Percentiles rank a stretch among this genome's conserved stretches.
Evolutionary conservation across 2,888 invertebrate genomes (phyloP).

Genomic region (Acrobasis suavella): DNA sequence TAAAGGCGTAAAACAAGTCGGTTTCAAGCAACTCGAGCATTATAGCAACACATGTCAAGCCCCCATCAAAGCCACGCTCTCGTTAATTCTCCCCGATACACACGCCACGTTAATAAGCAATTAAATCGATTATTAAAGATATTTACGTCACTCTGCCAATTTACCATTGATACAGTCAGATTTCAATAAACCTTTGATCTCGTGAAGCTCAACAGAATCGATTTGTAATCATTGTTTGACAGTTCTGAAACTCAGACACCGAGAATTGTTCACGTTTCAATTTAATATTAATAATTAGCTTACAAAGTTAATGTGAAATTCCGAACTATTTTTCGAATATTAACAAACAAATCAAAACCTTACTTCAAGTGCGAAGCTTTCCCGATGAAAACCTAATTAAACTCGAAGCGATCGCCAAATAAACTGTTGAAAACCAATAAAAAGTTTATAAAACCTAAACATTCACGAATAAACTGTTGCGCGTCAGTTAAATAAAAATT

Average conservation of each 20-base stretch:
- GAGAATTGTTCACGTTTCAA: conserved; percentile 45
- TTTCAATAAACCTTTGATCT: conserved; percentile 69
- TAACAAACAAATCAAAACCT: neutral
- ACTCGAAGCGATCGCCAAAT: conserved; percentile 7
- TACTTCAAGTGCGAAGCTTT: neutral
- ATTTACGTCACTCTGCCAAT: conserved; percentile 69
- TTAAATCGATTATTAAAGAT: conserved; percentile 78
- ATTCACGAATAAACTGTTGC: conserved; percentile 71
- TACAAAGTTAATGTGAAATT: conserved; percentile 28
- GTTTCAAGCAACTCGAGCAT: conserved; percentile 28
- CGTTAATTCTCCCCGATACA: conserved; percentile 66
- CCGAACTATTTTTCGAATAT: conserved; percentile 10
- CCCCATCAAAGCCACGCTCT: conserved; percentile 63
- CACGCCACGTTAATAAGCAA: conserved; percentile 75
- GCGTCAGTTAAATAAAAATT: conserved; percentile 76
- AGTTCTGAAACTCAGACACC: conserved; percentile 50
- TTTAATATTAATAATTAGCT: conserved; percentile 52
- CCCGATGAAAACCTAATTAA: conserved; percentile 9
- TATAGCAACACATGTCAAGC: conserved; percentile 35
- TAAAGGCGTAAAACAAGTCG: conserved; percentile 14
- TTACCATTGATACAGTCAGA: conserved; percentile 58
- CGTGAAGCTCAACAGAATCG: conserved; percentile 55
- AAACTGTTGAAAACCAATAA: conserved; percentile 29
- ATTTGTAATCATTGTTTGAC: conserved; percentile 70
- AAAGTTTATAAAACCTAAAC: conserved; percentile 45